Evolutionary conservation across 1,140 invertebrate species (phyloP), one percentile per base, ranked within the genome.

Genomic region (Drosophila mayri): DNA sequence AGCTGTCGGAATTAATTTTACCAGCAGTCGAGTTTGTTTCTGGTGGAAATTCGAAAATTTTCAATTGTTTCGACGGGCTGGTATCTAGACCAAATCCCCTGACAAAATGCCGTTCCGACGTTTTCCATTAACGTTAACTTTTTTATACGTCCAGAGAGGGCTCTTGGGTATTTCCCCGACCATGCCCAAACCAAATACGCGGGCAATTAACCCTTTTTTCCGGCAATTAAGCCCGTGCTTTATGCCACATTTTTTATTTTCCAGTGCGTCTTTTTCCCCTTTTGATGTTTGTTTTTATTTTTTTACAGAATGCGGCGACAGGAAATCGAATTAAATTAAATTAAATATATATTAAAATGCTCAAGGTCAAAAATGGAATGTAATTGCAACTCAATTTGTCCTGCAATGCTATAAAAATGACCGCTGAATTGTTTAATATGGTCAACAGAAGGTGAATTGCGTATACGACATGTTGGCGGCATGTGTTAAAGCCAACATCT

Each of bases 1-100:
- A 68, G 20, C 62, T 66, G 37, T 70, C 41, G 62, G 43, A 85
- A 76, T 85, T 80, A 58, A 85, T 84, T 71, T 82, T 12, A 61
- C 10, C 32, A 66, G 22, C 12, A 61, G 28, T 20, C 11, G 9
- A 37, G 64, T 11, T 38, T 20, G 18, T 20, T 52, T 28, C 12
- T 32, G 37, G 35, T 18, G 37, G 18, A 60, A 60, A 43, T 60
- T 60, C 40, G 20, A 32, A 73, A 72, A 72, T 71, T 71, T 43
- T 16, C 67, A 72, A 50, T 73, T 73, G 70, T 73, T 46, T 68
- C n/a, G 57, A 18, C 22, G 14, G 41, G 38, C n/a, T 43, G 38
- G 35, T 44, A 43, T 65, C 44, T 49, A 58, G 30, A 57, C 25
- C 12, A n/a, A 37, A 16, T 72, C 37, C 37, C 63, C 16, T 35